Evolutionary conservation across 2,113 vertebrate species (phyloP).

Genomic region (Natator depressus): DNA sequence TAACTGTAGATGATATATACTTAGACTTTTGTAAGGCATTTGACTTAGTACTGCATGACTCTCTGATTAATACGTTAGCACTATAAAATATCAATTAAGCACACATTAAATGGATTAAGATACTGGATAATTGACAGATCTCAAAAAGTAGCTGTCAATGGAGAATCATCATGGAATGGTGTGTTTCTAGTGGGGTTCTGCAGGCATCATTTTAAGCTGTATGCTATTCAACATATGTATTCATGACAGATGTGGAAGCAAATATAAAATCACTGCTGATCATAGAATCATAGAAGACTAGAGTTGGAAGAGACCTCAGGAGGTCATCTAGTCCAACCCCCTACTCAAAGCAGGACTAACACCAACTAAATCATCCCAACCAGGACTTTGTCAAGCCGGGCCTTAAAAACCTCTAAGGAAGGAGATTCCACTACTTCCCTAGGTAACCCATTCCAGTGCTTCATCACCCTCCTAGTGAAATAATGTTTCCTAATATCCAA

Average conservation of each 20-base stretch:
- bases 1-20: neutral
- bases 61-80: neutral
- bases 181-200: neutral
- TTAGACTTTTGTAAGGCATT: neutral
- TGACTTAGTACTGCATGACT: neutral
- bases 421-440: too few species aligned
- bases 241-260: neutral
- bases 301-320: too few species aligned
- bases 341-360: too few species aligned
- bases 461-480: too few species aligned
- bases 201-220: neutral
- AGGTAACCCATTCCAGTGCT: too few species aligned
- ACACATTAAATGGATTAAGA: neutral
- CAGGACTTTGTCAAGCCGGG: too few species aligned
- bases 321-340: too few species aligned
- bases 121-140: neutral
- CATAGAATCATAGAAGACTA: too few species aligned
- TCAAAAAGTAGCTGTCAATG: constrained; percentile 3
- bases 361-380: too few species aligned
- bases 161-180: neutral
- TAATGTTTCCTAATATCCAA: too few species aligned
- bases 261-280: neutral
- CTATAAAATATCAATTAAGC: neutral
- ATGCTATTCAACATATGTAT: neutral
- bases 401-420: too few species aligned